Evolutionary conservation across 2,113 vertebrate genomes (phyloP), one percentile per base, ranked within the genome.

Genomic region (Marcusenius ussheri): DNA sequence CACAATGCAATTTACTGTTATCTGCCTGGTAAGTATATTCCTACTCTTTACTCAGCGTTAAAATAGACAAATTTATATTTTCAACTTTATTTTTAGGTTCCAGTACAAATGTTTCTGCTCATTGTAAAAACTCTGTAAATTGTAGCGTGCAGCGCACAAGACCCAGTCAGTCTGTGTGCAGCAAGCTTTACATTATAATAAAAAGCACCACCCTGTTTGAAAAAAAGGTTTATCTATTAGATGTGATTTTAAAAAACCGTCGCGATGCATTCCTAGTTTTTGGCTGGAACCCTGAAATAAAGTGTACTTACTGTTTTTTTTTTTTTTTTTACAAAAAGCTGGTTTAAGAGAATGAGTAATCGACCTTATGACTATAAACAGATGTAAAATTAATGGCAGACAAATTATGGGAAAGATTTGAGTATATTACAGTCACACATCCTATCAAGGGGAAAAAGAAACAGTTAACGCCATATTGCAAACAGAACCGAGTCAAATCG

Each of bases 161-260:
- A 91, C 56, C 87, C 89, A n/a, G 91, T 93, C 92, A 95, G 93
- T 95, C 95, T 94, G 95, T 93, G 93, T 94, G 91, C 89, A 89
- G 31, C 89, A 80, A 90, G 92, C 87, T 91, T 94, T 88, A 91
- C 91, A 86, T 89, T 92, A 93, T 87, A 74, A 70, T 70, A 90
- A 95, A 95, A 94, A 92, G 89, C 95, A 96, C 95, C 95, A 96
- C 94, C 95, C 92, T 94, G 91, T 95, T 95, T 94, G 94, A 94
- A 94, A 95, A 95, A 92, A 93, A 70, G 62, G 27, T 31, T 70
- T 31, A 31, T 31, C 88, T 85, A 56, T 93, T 94, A 94, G 90
- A 92, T 95, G 95, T 90, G 92, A 83, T 94, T 94, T 91, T 93
- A 89, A 89, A 90, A 50, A 39, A 66, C 58, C 3, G 91, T 94